Evolutionary conservation across 2,113 vertebrate genomes (phyloP).

Genomic region (Pterocles orientalis): DNA sequence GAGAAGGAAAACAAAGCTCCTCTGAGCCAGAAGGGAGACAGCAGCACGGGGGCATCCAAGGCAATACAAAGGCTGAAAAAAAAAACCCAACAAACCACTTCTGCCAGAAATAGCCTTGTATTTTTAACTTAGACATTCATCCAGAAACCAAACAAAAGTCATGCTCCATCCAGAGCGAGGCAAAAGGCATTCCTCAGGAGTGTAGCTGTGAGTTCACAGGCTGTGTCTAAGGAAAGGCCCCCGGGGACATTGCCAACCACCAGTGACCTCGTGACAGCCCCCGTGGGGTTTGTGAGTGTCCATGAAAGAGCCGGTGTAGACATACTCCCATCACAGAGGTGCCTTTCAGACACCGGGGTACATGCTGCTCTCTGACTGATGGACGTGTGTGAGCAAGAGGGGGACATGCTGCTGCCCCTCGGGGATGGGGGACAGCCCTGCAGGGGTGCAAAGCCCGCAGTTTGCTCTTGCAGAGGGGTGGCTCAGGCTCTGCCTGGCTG

Average conservation of each 20-base stretch:
- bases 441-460: neutral
- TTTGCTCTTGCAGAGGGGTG: neutral
- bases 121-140: constrained; percentile 58
- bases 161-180: neutral
- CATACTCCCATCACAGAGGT: neutral
- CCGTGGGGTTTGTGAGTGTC: fast-evolving
- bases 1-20: constrained; percentile 59
- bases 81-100: neutral
- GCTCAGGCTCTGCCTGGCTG: neutral
- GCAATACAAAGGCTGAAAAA: constrained; percentile 15
- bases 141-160: constrained; percentile 56
- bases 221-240: neutral
- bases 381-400: neutral
- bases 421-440: fast-evolving
- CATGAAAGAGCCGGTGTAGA: neutral
- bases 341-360: neutral
- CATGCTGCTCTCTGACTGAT: neutral
- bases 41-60: constrained; percentile 38
- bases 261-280: neutral
- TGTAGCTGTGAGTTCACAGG: neutral
- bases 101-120: constrained; percentile 59
- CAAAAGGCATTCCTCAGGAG: neutral
- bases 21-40: constrained; percentile 34
- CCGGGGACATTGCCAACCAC: neutral
- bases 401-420: neutral